Evolutionary conservation across 2,113 vertebrate species (phyloP).

Genomic region (Nannobrachium achirus): DNA sequence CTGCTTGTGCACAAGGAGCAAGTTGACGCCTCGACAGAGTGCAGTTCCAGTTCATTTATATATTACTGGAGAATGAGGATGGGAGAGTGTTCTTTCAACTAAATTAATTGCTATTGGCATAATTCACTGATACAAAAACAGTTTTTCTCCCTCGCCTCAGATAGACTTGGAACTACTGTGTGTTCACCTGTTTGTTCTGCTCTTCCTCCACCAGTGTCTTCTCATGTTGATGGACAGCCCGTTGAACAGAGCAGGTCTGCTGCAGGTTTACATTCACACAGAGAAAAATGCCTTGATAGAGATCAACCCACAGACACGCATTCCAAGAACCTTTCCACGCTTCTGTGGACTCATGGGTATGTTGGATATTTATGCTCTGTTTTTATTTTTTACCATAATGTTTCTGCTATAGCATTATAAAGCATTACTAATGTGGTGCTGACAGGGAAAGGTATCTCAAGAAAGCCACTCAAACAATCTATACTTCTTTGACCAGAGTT

Average conservation of each 20-base stretch:
- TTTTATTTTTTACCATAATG: background rate
- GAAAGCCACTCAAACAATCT: too few species aligned
- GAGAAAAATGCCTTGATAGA: conserved; percentile 94
- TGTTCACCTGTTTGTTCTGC: too few species aligned
- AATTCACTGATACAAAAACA: too few species aligned
- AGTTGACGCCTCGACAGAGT: too few species aligned
- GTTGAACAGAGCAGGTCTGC: conserved; percentile 91
- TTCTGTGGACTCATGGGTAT: conserved; percentile 99
- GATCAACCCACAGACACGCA: conserved; percentile 96
- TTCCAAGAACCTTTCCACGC: conserved; percentile 93
- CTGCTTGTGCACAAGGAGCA: too few species aligned
- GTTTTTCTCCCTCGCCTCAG: too few species aligned
- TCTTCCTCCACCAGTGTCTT: conserved; percentile 79
- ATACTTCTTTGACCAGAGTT: background rate
- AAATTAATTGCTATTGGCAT: too few species aligned
- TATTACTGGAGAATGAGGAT: too few species aligned
- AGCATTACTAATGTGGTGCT: background rate
- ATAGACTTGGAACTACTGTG: too few species aligned
- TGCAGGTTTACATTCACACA: conserved; percentile 96
- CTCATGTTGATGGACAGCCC: conserved; percentile 98
- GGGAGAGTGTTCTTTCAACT: too few species aligned
- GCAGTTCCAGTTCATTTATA: too few species aligned
- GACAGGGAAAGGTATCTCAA: background rate
- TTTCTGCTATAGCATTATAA: too few species aligned
- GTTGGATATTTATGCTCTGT: background rate